Conservation (phyloP, 2,888 invertebrate species). For the Gisinianus flammeolus region DNA sequence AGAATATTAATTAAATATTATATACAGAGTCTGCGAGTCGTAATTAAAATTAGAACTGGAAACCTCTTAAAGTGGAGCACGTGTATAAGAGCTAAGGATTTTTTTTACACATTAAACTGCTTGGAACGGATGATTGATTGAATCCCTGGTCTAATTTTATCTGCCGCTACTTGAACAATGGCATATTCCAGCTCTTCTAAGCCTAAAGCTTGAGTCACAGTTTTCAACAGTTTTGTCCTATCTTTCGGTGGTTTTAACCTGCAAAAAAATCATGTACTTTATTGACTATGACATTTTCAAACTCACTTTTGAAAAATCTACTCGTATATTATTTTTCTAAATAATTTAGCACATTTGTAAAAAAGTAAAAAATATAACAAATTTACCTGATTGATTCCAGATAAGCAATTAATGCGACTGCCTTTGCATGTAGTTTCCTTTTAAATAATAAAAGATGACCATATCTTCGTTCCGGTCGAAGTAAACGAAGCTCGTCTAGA, state of each 20-base stretch:
- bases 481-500: slow-evolving; percentile 49
- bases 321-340: no score
- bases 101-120: slow-evolving; percentile 4
- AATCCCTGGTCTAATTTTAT: slow-evolving; percentile 57
- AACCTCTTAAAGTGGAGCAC: no score
- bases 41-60: no score
- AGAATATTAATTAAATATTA: no score
- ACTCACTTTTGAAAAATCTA: no score
- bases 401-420: slow-evolving; percentile 53
- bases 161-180: slow-evolving; percentile 57
- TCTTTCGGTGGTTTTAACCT: slow-evolving; percentile 52
- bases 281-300: no score
- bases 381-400: slow-evolving; percentile 53
- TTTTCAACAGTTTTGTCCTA: slow-evolving; percentile 43
- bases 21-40: no score
- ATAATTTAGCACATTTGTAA: background rate
- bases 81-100: no score
- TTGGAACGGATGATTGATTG: slow-evolving; percentile 45
- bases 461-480: slow-evolving; percentile 52
- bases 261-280: slow-evolving; percentile 6
- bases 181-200: slow-evolving; percentile 54
- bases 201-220: slow-evolving; percentile 49
- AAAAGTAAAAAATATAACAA: background rate
- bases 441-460: slow-evolving; percentile 52
- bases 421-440: slow-evolving; percentile 53